Base-by-base conservation (phyloP, 2,888 invertebrate species). In the Eremobia ochroleuca region DNA sequence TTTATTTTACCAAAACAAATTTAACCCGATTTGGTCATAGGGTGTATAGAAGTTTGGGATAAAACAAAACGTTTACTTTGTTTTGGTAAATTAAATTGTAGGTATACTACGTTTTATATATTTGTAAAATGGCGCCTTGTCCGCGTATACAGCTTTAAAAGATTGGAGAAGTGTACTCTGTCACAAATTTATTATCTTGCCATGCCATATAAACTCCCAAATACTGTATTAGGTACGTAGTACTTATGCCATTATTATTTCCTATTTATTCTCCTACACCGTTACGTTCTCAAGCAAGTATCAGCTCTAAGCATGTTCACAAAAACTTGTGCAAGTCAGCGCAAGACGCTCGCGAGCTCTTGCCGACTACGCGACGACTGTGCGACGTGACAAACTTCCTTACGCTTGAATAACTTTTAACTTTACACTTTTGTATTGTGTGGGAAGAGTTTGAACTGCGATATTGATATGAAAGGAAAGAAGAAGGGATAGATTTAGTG, bases 391-490 rank as follows among this genome's bases (percentile, higher is more conserved):
- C 59, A 80, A 80, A 80, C 68, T 79, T 68, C 68, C 46, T 73
- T 34, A 55, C 43, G 59, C 64, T 79, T 79, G 79, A 67, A 68
- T 79, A 79, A 79, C 73, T 79, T 79, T 79, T 73, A 79, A 73
- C 73, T 73, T 79, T 58, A 25, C 31, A 67, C 73, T 79, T 73
- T 73, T 79, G 71, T 78, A 34, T 71, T 66, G 59, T 71, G 69
- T 40, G 28, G 4, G 18, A 11, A 25, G 15, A n/a, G 18, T 79
- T 67, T 72, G 6, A 70, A 70, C 58, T 49, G 15, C 25, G 64
- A 78, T 64, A 64, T 46, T 64, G 31, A n/a, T 37, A 55, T 64
- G 37, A 37, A 69, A 31, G 15, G 49, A 18, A 31, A 5, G 21
- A 31, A 18, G 6, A 15, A 3, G 18, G 1, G 6, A 18, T 25